Conservation (phyloP, 1,140 invertebrate species). For the Drosophila bipectinata region DNA sequence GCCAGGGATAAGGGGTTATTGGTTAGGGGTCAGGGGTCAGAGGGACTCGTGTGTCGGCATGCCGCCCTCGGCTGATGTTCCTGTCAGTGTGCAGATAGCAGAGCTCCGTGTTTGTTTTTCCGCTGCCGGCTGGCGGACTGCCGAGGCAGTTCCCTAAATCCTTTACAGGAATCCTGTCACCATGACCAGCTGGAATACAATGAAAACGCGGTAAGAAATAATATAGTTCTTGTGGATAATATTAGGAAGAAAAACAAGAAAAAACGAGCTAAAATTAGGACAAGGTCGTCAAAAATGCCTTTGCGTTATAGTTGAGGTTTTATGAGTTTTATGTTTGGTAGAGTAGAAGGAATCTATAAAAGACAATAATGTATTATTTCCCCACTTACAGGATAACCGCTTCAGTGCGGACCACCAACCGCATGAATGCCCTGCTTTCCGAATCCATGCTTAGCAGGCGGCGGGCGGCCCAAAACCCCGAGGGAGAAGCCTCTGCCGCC, state of each 20-base stretch:
- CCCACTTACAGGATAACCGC: conserved; percentile 66
- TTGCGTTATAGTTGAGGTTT: too few species aligned
- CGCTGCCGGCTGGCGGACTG: conserved; percentile 38
- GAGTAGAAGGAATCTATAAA: too few species aligned
- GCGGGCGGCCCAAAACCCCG: conserved; percentile 56
- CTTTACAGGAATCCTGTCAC: conserved; percentile 10
- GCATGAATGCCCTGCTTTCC: conserved; percentile 80
- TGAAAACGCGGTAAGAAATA: conserved; percentile 72
- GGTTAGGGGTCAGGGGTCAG: not conserved
- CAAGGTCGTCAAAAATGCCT: not conserved
- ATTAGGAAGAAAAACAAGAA: not conserved
- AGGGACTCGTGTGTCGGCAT: conserved; percentile 57
- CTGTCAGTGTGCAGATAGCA: conserved; percentile 74
- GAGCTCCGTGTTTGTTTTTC: conserved; percentile 71
- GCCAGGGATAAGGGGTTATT: conserved; percentile 3
- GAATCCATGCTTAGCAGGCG: conserved; percentile 75
- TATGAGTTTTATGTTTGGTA: too few species aligned
- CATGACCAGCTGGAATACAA: conserved; percentile 63
- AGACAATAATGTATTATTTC: not conserved
- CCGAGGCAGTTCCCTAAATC: conserved; percentile 13
- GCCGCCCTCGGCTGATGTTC: conserved; percentile 36
- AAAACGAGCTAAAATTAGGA: not conserved
- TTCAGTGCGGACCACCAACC: conserved; percentile 81
- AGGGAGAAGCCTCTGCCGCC: conserved; percentile 24
- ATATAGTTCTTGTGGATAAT: not conserved